Conservation (phyloP, 2,888 invertebrate genomes). For the Mimachlamys varia region DNA sequence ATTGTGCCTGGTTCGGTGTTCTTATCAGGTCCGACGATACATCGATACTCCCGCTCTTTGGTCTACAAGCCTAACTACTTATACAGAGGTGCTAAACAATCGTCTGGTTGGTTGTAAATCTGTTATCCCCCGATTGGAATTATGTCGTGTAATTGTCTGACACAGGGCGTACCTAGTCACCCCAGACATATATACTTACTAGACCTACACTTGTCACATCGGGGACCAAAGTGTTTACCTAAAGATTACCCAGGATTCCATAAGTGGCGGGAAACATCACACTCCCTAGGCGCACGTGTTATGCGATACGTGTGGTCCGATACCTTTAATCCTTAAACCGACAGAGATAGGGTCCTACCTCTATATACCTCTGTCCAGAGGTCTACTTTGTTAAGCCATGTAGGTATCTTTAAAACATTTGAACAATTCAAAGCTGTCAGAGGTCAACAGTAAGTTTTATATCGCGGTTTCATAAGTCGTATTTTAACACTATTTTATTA, state of each 20-base stretch:
- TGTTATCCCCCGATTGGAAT: neutral
- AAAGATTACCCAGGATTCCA: neutral
- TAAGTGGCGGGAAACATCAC: neutral
- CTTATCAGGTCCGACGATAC: neutral
- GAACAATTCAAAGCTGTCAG: neutral
- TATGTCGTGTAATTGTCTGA: neutral
- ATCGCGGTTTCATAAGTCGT: neutral
- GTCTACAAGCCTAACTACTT: neutral
- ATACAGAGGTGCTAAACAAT: neutral
- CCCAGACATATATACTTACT: neutral
- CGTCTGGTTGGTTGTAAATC: neutral
- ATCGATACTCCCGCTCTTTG: neutral
- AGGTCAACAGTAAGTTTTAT: neutral
- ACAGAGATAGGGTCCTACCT: neutral
- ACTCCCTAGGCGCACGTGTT: neutral
- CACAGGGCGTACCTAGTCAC: neutral
- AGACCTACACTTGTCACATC: conserved; percentile 8
- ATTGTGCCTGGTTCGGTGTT: neutral
- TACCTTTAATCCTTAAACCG: neutral
- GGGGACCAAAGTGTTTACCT: neutral
- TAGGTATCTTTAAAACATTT: neutral
- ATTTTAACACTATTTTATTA: no score
- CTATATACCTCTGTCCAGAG: neutral
- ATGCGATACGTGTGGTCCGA: neutral
- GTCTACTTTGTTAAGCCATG: neutral